Evolutionary conservation across 2,797 vertebrate species (phyloP).

Genomic region (Poecile montanus): DNA sequence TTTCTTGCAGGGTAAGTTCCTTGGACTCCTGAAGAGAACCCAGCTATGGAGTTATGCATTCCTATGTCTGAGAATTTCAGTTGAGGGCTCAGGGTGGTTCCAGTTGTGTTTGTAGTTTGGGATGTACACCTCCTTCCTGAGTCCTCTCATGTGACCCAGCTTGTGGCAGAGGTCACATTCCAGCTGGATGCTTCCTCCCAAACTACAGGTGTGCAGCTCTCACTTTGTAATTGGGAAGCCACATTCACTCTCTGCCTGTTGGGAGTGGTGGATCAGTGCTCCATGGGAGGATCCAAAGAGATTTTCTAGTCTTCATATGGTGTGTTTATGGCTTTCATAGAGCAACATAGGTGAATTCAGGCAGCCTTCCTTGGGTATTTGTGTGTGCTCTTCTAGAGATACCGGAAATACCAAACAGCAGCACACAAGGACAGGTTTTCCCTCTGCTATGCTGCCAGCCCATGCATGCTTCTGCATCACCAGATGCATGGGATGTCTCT

Average conservation of each 20-base stretch:
- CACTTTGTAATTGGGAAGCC: neutral
- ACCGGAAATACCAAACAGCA: neutral
- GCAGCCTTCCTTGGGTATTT: accelerated
- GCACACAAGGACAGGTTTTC: neutral
- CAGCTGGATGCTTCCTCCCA: neutral
- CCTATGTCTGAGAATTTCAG: neutral
- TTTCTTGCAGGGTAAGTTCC: neutral
- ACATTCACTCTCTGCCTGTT: accelerated
- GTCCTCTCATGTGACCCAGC: accelerated
- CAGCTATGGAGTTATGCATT: accelerated
- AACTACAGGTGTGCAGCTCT: neutral
- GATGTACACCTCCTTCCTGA: accelerated
- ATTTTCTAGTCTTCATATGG: neutral
- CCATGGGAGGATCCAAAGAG: no score
- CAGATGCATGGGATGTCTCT: neutral
- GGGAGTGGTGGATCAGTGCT: accelerated
- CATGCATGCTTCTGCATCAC: accelerated
- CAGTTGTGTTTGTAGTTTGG: neutral
- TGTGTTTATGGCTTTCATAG: accelerated
- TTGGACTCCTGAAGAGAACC: neutral
- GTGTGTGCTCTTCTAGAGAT: neutral
- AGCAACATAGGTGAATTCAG: neutral
- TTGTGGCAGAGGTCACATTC: accelerated
- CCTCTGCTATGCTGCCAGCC: neutral
- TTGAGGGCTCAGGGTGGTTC: neutral